These are phyloP conservation scores for Octodon degus DNA, from an alignment of 2,113 vertebrate genomes.

Conservation along the genomic window DNA sequence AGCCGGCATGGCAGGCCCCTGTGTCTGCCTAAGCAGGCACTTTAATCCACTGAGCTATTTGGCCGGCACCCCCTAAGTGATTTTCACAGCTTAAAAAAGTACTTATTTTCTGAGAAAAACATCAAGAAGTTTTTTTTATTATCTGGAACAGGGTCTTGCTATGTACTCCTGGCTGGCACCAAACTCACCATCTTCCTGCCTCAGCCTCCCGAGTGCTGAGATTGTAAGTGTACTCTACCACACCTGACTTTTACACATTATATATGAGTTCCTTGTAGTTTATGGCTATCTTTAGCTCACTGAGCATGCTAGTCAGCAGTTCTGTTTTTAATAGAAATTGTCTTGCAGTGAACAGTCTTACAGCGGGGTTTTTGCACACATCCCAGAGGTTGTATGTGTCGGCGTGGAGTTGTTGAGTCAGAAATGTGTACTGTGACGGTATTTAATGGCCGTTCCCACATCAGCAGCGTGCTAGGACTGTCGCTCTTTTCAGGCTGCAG, in stretches of 20 bases:
- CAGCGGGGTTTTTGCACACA: not conserved
- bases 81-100: not conserved
- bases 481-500: not conserved
- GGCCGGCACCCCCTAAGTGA: not conserved
- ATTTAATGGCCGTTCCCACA: not conserved
- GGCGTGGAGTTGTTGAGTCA: not conserved
- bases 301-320: slow-evolving; percentile 21
- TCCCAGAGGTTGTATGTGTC: not conserved
- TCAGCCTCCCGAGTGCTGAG: not conserved
- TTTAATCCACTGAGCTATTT: too few relatives aligned
- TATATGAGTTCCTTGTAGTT: not conserved
- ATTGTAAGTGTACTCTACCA: not conserved
- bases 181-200: not conserved
- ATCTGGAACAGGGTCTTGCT: not conserved
- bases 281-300: not conserved
- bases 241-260: not conserved
- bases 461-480: not conserved
- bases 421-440: not conserved
- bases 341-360: not conserved
- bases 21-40: too few relatives aligned
- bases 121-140: not conserved
- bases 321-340: not conserved
- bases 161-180: not conserved
- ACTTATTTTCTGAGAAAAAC: slow-evolving; percentile 28
- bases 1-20: too few relatives aligned